Conservation (phyloP, 1,140 invertebrate genomes). For the Palaemon carinicauda region DNA sequence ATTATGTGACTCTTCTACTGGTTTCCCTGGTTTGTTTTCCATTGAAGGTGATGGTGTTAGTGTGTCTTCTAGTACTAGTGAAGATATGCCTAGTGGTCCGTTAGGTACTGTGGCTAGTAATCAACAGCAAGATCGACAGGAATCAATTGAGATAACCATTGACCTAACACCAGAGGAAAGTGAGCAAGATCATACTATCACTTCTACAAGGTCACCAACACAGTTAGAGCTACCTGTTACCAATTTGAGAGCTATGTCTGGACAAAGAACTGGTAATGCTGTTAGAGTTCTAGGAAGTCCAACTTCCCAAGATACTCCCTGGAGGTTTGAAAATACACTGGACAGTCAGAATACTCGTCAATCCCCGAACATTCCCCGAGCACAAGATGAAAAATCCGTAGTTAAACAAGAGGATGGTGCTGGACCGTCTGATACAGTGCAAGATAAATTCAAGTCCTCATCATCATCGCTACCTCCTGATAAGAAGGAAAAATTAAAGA, state of each 20-base stretch:
- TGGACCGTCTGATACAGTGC: constrained; percentile 13
- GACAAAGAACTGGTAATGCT: neutral
- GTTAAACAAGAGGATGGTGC: constrained; percentile 31
- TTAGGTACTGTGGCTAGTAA: constrained; percentile 1
- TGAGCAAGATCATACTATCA: constrained; percentile 55
- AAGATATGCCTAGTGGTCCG: constrained; percentile 38
- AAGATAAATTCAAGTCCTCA: neutral
- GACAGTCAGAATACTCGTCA: neutral
- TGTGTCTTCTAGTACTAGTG: constrained; percentile 58
- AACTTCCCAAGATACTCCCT: constrained; percentile 43
- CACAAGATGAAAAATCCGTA: neutral
- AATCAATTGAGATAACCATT: constrained; percentile 32
- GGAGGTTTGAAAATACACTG: constrained; percentile 53
- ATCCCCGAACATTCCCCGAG: too few relatives aligned
- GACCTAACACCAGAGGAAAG: constrained; percentile 43
- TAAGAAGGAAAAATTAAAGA: constrained; percentile 2
- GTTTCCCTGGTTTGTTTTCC: constrained; percentile 57
- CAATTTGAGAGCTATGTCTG: constrained; percentile 22
- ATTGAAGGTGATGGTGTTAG: constrained; percentile 59
- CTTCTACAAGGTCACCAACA: constrained; percentile 41
- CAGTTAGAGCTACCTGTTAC: constrained; percentile 38
- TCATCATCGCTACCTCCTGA: neutral
- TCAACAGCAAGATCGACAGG: constrained; percentile 28
- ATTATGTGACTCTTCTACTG: constrained; percentile 59
- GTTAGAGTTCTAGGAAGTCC: constrained; percentile 23